A percentile compares a stretch with the other conserved stretches of the same genome.
Conservation (phyloP, 2,888 invertebrate species). For the Eretmocerus hayati region DNA sequence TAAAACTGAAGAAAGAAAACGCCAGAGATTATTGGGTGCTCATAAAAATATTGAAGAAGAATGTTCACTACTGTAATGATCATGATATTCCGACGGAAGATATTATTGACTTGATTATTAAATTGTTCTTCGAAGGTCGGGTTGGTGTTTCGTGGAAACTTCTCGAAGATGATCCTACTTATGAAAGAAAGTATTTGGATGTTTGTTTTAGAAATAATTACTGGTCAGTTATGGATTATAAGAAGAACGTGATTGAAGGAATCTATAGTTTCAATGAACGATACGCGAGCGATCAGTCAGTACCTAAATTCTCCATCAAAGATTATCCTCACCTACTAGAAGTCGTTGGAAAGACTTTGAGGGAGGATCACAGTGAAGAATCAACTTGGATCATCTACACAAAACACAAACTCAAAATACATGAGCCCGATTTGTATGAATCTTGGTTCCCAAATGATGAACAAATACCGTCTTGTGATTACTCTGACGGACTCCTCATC, state of each 20-base stretch:
- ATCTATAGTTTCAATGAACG: conserved; percentile 29
- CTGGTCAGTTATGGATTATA: conserved; percentile 13
- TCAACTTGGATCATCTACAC: conserved; percentile 8
- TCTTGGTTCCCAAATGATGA: conserved; percentile 8
- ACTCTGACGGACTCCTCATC: not conserved
- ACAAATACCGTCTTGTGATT: not conserved
- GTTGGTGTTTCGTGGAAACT: conserved; percentile 23
- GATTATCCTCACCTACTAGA: conserved; percentile 31
- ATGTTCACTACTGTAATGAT: conserved; percentile 23
- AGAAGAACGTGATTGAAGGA: conserved; percentile 18
- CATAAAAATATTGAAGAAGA: conserved; percentile 17
- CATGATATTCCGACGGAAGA: conserved; percentile 18
- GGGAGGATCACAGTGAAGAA: conserved; percentile 3
- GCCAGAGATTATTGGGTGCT: conserved; percentile 19
- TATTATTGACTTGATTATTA: conserved; percentile 12
- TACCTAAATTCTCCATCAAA: conserved; percentile 9
- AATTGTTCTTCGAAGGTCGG: conserved; percentile 3
- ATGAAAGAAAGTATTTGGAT: conserved; percentile 31
- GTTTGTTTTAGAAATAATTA: conserved; percentile 21
- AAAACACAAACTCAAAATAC: conserved; percentile 10
- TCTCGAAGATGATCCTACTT: conserved; percentile 27
- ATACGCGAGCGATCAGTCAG: conserved; percentile 6
- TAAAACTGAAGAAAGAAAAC: conserved; percentile 21
- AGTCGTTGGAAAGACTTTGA: conserved; percentile 9
- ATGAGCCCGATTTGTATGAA: conserved; percentile 16